Conservation (phyloP, 2,888 invertebrate genomes). For the Drosophila setosimentum region DNA sequence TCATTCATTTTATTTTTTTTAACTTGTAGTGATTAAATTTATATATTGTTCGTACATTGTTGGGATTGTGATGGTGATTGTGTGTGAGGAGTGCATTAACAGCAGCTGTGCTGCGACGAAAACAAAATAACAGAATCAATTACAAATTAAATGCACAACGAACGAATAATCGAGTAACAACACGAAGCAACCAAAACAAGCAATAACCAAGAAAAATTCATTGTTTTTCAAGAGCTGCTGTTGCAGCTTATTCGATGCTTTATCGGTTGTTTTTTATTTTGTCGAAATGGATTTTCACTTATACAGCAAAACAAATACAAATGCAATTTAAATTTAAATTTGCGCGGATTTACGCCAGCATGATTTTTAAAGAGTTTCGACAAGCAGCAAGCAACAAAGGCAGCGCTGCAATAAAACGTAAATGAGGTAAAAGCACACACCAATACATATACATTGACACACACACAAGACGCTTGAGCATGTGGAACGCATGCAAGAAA, state of each 20-base stretch:
- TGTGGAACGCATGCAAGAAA: conserved; percentile 62
- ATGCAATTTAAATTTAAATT: conserved; percentile 80
- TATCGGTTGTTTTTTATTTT: conserved; percentile 19
- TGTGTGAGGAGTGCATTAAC: conserved; percentile 52
- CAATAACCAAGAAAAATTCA: conserved; percentile 34
- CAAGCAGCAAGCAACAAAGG: conserved; percentile 33
- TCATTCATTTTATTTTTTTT: neutral
- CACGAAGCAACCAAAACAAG: conserved; percentile 18
- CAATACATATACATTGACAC: neutral
- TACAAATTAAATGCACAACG: conserved; percentile 51
- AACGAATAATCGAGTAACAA: conserved; percentile 27
- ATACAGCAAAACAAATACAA: conserved; percentile 38
- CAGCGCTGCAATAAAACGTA: conserved; percentile 43
- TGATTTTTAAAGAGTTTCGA: conserved; percentile 76
- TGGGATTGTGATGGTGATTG: conserved; percentile 26
- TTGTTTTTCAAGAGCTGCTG: conserved; percentile 34
- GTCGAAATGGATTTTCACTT: conserved; percentile 58
- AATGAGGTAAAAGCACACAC: conserved; percentile 63
- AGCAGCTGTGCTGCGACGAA: conserved; percentile 37
- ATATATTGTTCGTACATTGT: conserved; percentile 45
- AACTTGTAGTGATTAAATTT: conserved; percentile 36
- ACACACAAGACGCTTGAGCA: conserved; percentile 25
- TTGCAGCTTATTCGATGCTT: conserved; percentile 30
- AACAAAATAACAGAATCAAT: conserved; percentile 50
- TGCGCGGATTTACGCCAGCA: conserved; percentile 81